Evolutionary conservation across 2,113 vertebrate genomes (phyloP), one percentile per base, ranked within the genome.

Genomic region (Corythaeola cristata): DNA sequence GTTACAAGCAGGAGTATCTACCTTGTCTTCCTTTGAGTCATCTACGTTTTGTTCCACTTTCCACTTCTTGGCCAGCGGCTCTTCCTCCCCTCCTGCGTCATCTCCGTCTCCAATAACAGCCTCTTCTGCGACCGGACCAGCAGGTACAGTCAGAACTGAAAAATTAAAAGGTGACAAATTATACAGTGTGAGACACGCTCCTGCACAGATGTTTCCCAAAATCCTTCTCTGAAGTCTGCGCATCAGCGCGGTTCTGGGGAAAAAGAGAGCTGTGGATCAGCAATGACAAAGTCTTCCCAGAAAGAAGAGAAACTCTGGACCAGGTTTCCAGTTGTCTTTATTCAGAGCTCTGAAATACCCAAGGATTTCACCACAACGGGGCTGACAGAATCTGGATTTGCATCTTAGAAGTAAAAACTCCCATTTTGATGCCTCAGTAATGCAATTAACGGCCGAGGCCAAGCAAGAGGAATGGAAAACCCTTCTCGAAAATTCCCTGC

Each of bases 71-170:
- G 97, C 95, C 10, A 98, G 95, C 0, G 96, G 98, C 28, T 97
- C 81, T 63, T 98, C 98, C 72, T 86, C 97, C 21, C 93, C 96
- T 35, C n/a, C 56, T 39, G 63, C 41, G 5, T 84, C 90, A 22
- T 35, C 72, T 12, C 33, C 1, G 24, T 98, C 98, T 71, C 98
- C 98, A 6, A 95, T 89, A 52, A 98, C 77, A 47, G 98, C 94
- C 86, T 99, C 99, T 93, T 99, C 99, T 35, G 98, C 97, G 69
- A 98, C 98, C 18, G 98, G 98, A 93, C 98, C 98, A 79, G 98
- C 98, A 49, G 98, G 98, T 45, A 99, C 98, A 19, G 98, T 98
- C 53, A 99, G 90, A 98, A 99, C 99, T 99, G 95, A 55, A 49
- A 97, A 72, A 96, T 16, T n/a, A 72, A 66, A 49, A 88, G 41